These are phyloP conservation scores for Lochmaea crataegi DNA, from an alignment of 2,888 invertebrate species.

Conservation along the genomic window DNA sequence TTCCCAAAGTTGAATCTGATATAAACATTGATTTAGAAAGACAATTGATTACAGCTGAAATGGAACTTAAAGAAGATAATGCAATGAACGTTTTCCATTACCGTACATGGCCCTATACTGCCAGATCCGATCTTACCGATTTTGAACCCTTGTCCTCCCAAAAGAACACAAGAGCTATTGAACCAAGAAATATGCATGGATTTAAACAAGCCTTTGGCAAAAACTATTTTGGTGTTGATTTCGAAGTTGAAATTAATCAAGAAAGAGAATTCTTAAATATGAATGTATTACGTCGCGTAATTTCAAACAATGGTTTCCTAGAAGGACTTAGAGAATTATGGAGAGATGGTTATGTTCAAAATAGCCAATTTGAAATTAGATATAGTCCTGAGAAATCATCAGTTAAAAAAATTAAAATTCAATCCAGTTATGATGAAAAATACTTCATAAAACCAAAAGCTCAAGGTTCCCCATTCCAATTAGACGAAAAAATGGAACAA, in stretches of 20 bases:
- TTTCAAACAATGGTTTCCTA: constrained; percentile 52
- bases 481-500: constrained; percentile 63
- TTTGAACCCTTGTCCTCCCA: constrained; percentile 68
- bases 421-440: constrained; percentile 45
- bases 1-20: constrained; percentile 67
- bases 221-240: constrained; percentile 67
- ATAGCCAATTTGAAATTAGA: constrained; percentile 67
- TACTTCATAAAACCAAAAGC: constrained; percentile 42
- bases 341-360: constrained; percentile 65
- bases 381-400: constrained; percentile 57
- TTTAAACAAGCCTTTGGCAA: constrained; percentile 65
- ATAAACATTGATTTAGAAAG: constrained; percentile 67
- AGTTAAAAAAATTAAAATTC: constrained; percentile 45
- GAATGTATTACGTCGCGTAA: constrained; percentile 57
- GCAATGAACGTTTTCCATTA: constrained; percentile 70
- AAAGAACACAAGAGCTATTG: constrained; percentile 61
- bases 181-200: constrained; percentile 55
- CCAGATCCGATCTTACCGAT: constrained; percentile 69
- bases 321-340: constrained; percentile 54
- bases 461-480: constrained; percentile 30
- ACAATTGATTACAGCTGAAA: constrained; percentile 64
- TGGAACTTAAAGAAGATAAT: constrained; percentile 68
- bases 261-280: constrained; percentile 66
- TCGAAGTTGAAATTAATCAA: constrained; percentile 69
- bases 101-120: constrained; percentile 74